Conservation (phyloP, 2,888 invertebrate genomes). For the Geotrupes spiniger region DNA sequence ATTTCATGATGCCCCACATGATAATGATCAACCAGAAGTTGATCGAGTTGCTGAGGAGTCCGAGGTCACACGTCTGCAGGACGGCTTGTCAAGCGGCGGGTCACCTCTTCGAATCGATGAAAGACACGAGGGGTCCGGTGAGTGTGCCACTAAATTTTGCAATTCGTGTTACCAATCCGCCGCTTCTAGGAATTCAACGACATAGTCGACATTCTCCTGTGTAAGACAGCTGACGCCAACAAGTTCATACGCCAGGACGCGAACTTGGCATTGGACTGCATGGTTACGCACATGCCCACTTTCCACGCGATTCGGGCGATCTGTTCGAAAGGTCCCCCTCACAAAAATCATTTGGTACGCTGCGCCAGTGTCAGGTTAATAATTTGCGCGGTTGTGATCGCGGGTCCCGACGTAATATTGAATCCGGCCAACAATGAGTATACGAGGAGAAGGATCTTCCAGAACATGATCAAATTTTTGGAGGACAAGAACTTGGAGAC, state of each 20-base stretch:
- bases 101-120: constrained; percentile 47
- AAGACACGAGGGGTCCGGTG: constrained; percentile 49
- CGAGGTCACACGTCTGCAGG: constrained; percentile 48
- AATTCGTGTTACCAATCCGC: neutral
- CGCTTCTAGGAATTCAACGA: constrained; percentile 65
- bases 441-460: constrained; percentile 52
- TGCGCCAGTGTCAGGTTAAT: constrained; percentile 64
- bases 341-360: constrained; percentile 68
- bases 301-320: constrained; percentile 56
- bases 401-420: constrained; percentile 60
- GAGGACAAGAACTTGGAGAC: constrained; percentile 56
- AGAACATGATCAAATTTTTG: constrained; percentile 53
- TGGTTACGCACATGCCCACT: constrained; percentile 66
- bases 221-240: constrained; percentile 70
- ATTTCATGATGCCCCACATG: constrained; percentile 43
- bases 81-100: constrained; percentile 49
- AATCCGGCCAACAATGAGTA: constrained; percentile 54
- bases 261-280: constrained; percentile 65
- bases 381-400: constrained; percentile 61
- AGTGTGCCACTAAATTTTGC: constrained; percentile 18
- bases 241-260: constrained; percentile 74
- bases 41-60: constrained; percentile 46
- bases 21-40: constrained; percentile 45
- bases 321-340: constrained; percentile 50
- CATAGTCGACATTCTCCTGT: constrained; percentile 62